Conservation (phyloP, 92 coral and sea anemone species). For the Phenganax marumi region DNA sequence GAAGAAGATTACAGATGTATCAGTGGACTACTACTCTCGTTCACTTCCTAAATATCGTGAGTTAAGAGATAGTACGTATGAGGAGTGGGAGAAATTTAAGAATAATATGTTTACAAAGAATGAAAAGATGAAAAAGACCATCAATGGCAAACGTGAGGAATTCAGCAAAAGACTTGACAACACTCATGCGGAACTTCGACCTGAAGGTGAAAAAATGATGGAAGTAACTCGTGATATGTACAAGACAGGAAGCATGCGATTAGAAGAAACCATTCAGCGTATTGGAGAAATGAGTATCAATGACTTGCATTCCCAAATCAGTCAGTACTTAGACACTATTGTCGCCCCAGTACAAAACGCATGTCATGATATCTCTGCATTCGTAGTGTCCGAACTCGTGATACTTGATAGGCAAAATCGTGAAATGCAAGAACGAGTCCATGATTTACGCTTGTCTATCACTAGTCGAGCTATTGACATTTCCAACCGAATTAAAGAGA, state of each 20-base stretch:
- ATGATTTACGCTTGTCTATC: not conserved
- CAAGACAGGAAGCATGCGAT: not conserved
- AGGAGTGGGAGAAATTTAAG: not conserved
- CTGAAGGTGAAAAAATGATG: not conserved
- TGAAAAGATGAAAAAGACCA: slow-evolving; percentile 2
- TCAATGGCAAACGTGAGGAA: slow-evolving; percentile 14
- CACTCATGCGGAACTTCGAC: slow-evolving; percentile 2
- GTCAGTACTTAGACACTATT: not conserved
- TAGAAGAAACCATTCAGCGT: not conserved
- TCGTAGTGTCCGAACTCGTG: not conserved
- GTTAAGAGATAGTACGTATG: not conserved
- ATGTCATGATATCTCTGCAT: slow-evolving; percentile 12
- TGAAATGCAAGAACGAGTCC: slow-evolving; percentile 3
- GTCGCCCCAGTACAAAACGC: slow-evolving; percentile 17
- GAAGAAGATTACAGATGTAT: slow-evolving; percentile 13
- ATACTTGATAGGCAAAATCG: slow-evolving; percentile 14
- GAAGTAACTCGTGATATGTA: slow-evolving; percentile 23
- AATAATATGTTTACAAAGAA: not conserved
- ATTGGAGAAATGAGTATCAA: slow-evolving; percentile 23
- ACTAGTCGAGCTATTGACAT: not conserved
- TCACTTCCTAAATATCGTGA: slow-evolving; percentile 1
- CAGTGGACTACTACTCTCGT: not conserved
- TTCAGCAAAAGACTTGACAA: not conserved
- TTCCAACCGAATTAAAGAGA: not conserved
- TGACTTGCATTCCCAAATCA: slow-evolving; percentile 12